These are phyloP conservation scores for Ptyas mucosa DNA, from an alignment of 2,113 vertebrate species.

Conservation along the genomic window DNA sequence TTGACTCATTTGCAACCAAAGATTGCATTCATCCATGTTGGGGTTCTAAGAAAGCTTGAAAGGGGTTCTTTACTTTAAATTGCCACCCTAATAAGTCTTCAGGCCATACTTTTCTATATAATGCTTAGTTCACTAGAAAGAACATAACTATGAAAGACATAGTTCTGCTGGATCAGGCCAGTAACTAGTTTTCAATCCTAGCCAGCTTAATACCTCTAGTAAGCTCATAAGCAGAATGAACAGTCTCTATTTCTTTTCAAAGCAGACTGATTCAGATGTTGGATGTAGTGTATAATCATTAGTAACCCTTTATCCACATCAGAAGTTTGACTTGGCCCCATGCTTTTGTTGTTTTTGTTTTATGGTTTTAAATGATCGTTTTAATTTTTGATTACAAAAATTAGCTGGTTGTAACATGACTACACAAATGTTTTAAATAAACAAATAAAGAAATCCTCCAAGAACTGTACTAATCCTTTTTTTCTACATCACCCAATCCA, in stretches of 20 bases:
- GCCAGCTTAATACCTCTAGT: not conserved
- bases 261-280: not conserved
- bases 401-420: no score
- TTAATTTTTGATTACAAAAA: not conserved
- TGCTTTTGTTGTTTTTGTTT: no score
- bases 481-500: not conserved
- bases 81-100: not conserved
- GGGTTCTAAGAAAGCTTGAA: not conserved
- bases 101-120: not conserved
- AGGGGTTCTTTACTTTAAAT: not conserved
- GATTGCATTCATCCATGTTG: not conserved
- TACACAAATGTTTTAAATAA: no score
- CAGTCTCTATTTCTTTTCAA: not conserved
- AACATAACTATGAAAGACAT: not conserved
- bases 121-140: not conserved
- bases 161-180: not conserved
- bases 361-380: no score
- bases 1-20: not conserved
- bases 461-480: not conserved
- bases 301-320: not conserved
- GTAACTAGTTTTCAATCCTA: not conserved
- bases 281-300: not conserved
- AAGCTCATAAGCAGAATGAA: not conserved
- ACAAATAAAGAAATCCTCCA: not conserved
- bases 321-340: no score